Conservation (phyloP, 2,113 vertebrate genomes). For the Neolamprologus fasciatus region DNA sequence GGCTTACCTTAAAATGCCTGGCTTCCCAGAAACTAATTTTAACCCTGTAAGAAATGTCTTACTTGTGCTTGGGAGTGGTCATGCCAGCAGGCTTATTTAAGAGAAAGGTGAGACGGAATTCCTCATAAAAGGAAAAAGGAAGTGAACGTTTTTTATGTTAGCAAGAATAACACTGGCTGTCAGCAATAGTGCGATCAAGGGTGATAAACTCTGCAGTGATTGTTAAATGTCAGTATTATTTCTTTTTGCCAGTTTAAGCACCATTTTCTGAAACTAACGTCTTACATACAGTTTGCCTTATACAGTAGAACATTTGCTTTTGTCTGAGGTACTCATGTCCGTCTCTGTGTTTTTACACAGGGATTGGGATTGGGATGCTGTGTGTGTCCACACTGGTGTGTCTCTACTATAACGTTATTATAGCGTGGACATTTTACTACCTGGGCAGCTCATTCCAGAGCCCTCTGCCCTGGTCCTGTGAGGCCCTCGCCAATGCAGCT, state of each 20-base stretch:
- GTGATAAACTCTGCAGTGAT: neutral
- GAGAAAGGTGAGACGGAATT: neutral
- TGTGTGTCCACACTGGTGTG: constrained; percentile 75
- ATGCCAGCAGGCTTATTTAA: neutral
- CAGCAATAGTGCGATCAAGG: neutral
- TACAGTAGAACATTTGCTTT: neutral
- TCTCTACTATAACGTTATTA: constrained; percentile 81
- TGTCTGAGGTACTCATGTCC: neutral
- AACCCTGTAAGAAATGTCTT: neutral
- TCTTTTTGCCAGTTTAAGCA: neutral
- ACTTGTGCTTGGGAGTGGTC: neutral
- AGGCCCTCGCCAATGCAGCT: constrained; percentile 51
- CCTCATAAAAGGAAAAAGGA: neutral
- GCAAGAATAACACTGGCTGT: neutral
- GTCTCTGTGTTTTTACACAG: constrained; percentile 24
- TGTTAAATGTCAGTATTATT: neutral
- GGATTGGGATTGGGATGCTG: constrained; percentile 80
- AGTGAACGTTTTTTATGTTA: neutral
- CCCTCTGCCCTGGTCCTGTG: constrained; percentile 79
- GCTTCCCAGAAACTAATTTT: neutral
- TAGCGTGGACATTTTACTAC: constrained; percentile 80
- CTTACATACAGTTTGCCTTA: neutral
- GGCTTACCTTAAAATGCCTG: neutral
- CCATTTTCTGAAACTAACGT: neutral
- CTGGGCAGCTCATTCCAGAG: constrained; percentile 77